Percentiles rank a stretch among this genome's conserved stretches.
phyloP scores from a whole-genome alignment of 2,113 vertebrate genomes.

The Anolis carolinensis region DNA sequence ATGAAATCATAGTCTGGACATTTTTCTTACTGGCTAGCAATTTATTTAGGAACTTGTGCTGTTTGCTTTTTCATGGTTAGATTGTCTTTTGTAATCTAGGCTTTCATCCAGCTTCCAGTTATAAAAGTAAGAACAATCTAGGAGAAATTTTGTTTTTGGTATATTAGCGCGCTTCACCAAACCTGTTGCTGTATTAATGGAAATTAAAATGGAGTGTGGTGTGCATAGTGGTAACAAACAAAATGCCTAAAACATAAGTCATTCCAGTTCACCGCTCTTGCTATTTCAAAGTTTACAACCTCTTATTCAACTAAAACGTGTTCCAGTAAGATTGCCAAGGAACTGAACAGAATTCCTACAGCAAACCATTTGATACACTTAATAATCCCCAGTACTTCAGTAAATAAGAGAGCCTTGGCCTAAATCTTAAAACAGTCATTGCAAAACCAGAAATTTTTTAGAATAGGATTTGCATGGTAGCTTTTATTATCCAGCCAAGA shows the following conservation, averaged over 20 bases:
- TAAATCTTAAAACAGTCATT: neutral
- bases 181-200: no score
- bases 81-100: neutral
- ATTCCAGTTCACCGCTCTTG: neutral
- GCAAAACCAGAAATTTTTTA: neutral
- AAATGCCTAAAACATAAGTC: neutral
- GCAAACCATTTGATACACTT: neutral
- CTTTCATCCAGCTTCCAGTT: neutral
- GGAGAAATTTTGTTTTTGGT: no score
- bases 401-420: neutral
- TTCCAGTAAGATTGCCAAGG: neutral
- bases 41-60: no score
- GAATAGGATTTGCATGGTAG: neutral
- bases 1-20: no score
- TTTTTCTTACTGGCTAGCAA: no score
- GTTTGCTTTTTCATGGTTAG: neutral
- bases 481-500: neutral
- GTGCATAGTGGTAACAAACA: neutral
- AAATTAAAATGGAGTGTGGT: no score
- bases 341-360: neutral
- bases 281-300: neutral
- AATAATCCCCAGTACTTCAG: conserved; percentile 3
- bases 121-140: neutral
- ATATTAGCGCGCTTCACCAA: no score
- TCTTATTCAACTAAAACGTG: neutral